Conservation (phyloP, 2,797 vertebrate genomes). For the Sebastes variabilis region DNA sequence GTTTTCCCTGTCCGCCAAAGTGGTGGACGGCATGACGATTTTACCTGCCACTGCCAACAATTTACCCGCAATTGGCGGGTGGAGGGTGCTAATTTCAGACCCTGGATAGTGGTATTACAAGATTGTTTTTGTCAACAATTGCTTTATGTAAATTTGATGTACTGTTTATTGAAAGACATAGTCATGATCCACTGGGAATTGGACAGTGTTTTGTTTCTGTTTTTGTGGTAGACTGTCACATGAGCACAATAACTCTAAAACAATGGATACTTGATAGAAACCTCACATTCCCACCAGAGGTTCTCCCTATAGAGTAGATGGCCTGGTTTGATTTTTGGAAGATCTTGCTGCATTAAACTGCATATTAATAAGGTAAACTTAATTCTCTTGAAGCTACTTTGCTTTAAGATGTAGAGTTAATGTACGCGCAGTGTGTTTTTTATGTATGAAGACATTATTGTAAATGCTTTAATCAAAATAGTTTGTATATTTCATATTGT, state of each 20-base stretch:
- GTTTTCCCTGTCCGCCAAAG: too few species aligned
- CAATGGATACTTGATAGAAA: conserved; percentile 18
- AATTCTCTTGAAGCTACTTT: conserved; percentile 33
- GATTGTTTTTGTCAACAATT: neutral
- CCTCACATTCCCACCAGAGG: neutral
- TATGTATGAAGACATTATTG: neutral
- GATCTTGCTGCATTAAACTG: conserved; percentile 47
- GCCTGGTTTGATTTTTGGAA: conserved; percentile 43
- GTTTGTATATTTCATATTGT: neutral
- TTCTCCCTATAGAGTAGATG: conserved; percentile 25
- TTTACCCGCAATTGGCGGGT: too few species aligned
- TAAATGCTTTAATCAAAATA: neutral
- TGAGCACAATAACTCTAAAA: conserved; percentile 12
- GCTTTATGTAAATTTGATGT: neutral
- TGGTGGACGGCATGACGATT: too few species aligned
- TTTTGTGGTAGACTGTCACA: neutral
- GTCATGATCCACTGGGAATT: neutral
- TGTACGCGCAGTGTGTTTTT: neutral
- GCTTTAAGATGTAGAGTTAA: conserved; percentile 23
- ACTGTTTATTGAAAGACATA: neutral
- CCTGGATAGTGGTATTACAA: neutral
- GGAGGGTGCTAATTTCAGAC: too few species aligned
- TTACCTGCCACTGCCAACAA: too few species aligned
- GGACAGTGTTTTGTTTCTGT: neutral
- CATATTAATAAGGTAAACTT: conserved; percentile 52